A percentile compares a stretch with the other conserved stretches of the same genome.
Conservation (phyloP, 2,113 vertebrate species). For the Ibidorhyncha struthersii region DNA sequence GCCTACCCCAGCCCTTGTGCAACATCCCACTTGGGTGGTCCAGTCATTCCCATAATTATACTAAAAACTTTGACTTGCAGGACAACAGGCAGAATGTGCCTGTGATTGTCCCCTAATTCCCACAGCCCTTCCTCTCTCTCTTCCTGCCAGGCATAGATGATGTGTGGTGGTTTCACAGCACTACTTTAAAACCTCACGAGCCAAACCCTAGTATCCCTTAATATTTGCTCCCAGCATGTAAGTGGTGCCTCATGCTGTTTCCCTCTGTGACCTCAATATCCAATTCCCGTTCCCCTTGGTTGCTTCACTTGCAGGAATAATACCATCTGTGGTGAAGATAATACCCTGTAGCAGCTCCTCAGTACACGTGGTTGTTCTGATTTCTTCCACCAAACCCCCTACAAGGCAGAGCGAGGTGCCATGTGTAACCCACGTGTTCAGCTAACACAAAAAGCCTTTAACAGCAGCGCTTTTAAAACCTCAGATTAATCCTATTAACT, state of each 20-base stretch:
- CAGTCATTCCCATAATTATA: neutral
- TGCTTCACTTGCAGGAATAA: constrained; percentile 37
- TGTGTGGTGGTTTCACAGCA: constrained; percentile 23
- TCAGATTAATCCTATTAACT: constrained; percentile 42
- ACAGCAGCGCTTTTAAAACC: constrained; percentile 13
- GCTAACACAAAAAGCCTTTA: constrained; percentile 21
- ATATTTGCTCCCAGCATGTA: constrained; percentile 56
- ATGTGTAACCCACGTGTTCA: neutral
- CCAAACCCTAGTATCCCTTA: constrained; percentile 43
- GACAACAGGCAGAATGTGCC: neutral
- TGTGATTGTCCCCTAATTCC: neutral
- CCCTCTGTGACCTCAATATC: constrained; percentile 48
- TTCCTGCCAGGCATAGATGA: constrained; percentile 2
- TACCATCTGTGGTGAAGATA: constrained; percentile 29
- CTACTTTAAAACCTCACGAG: constrained; percentile 21
- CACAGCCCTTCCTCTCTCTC: neutral
- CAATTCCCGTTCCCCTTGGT: constrained; percentile 43
- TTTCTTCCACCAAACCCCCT: neutral
- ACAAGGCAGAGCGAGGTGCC: neutral
- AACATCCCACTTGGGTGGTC: neutral
- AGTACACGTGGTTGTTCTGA: neutral
- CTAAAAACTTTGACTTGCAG: neutral
- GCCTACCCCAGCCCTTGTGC: fast-evolving
- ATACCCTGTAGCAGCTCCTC: constrained; percentile 13
- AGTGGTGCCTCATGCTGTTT: constrained; percentile 37